Evolutionary conservation across 2,888 invertebrate species (phyloP).

Genomic region (Luperina testacea): DNA sequence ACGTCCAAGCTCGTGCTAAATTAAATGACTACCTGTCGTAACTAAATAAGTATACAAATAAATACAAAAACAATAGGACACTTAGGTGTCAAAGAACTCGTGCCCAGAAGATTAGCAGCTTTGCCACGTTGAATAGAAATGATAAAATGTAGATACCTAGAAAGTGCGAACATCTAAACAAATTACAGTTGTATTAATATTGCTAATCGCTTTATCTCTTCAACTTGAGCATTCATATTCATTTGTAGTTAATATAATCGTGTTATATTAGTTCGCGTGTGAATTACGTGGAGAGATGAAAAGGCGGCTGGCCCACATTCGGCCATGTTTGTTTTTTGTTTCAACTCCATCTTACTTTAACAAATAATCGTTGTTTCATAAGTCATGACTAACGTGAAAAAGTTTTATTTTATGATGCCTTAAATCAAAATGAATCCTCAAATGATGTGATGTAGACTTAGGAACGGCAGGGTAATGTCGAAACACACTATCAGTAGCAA

Average conservation of each 20-base stretch:
- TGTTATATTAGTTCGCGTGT: slow-evolving; percentile 58
- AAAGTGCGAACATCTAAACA: neutral
- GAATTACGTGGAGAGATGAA: slow-evolving; percentile 44
- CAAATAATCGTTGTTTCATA: slow-evolving; percentile 6
- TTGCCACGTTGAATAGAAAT: no score
- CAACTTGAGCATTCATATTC: slow-evolving; percentile 36
- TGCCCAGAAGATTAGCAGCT: no score
- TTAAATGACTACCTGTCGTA: no score
- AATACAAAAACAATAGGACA: no score
- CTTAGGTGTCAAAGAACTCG: no score
- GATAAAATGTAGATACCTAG: neutral
- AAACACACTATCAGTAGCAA: no score
- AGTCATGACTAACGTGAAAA: neutral
- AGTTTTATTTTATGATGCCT: neutral
- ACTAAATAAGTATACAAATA: no score
- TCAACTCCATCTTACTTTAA: slow-evolving; percentile 19
- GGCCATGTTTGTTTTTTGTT: slow-evolving; percentile 28
- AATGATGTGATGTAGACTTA: slow-evolving; percentile 9
- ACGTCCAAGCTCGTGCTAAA: no score
- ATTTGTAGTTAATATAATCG: slow-evolving; percentile 60
- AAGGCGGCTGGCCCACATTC: slow-evolving; percentile 25
- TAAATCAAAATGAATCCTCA: neutral
- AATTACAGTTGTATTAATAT: neutral
- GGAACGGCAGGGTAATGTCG: neutral
- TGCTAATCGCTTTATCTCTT: slow-evolving; percentile 38